Base-by-base conservation (phyloP, 1,140 invertebrate genomes). In the Nasonia longicornis region DNA sequence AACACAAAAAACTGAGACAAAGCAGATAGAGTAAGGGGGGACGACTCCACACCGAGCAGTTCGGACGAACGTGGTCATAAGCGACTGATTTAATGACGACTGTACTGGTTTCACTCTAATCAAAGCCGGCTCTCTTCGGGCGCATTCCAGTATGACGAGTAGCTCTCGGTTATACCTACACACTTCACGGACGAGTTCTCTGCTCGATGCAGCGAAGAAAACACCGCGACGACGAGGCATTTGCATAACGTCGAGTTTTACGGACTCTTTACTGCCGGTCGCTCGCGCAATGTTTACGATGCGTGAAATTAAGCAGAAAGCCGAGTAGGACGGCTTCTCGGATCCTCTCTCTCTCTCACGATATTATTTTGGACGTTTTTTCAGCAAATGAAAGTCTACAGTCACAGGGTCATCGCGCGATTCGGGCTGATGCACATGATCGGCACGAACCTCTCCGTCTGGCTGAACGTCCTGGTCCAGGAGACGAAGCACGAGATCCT, bases 351-450 rank as follows among this genome's bases (percentile, higher is more conserved):
- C 10, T 26, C 2, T 64, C 16, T 64, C 7, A 35, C 8, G 58
- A 63, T 10, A 26, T 20, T 38, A 70, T 70, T 70, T 63, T 26
- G 12, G 71, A 29, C 48, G 45, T 74, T 74, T n/a, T 86, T 86
- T 79, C 88, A 94, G 92, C 95, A 97, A 95, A 97, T 97, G 93
- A 95, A 96, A 90, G 95, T 97, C 2, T 96, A 96, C 88, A 95
- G 95, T 80, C 96, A 97, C 88, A 95, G 96, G 88, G 93, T 97
- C 64, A 93, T 97, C 22, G 96, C 96, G 0, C 92, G 96, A 79
- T 97, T 98, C 85, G 97, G 97, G 1, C 89, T 98, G 42, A 98
- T 98, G 96, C 97, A 98, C 89, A 97, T 98, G 96, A 97, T 98
- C 79, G 97, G 96, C 22, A 98, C 97, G 1, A 98, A 98, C 91